phyloP scores from a whole-genome alignment of 2,797 vertebrate species.

The Percopsis omiscomaycus region DNA sequence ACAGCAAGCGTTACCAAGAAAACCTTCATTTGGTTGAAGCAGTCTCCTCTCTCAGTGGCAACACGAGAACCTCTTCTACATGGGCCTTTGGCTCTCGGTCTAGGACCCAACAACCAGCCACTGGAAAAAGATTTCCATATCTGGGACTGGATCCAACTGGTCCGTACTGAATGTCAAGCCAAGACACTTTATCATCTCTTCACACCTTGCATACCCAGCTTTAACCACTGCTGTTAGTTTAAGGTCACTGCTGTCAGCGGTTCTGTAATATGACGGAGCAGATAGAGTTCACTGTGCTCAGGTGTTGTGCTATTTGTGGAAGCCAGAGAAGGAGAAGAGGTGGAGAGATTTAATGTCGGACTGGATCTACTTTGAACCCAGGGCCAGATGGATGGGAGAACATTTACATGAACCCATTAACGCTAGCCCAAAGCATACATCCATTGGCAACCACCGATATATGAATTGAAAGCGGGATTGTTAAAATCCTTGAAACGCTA shows the following conservation, averaged over 20 bases:
- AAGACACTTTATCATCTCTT: constrained; percentile 50
- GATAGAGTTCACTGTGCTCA: constrained; percentile 44
- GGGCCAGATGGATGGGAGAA: too few species aligned
- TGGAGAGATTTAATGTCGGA: too few species aligned
- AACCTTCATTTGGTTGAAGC: too few species aligned
- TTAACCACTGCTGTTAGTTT: constrained; percentile 49
- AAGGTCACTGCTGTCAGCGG: constrained; percentile 47
- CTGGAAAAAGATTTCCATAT: constrained; percentile 53
- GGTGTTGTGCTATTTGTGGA: constrained; percentile 30
- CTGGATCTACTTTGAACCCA: too few species aligned
- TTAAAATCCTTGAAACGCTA: too few species aligned
- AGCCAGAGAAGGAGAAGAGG: not conserved
- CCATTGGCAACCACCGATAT: too few species aligned
- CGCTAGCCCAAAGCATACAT: too few species aligned
- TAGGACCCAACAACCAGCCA: not conserved
- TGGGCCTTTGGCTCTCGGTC: constrained; percentile 26
- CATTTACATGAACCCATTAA: too few species aligned
- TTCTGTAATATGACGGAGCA: constrained; percentile 10
- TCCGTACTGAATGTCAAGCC: constrained; percentile 49
- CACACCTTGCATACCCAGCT: constrained; percentile 58
- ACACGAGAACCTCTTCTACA: constrained; percentile 22
- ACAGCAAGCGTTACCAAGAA: too few species aligned
- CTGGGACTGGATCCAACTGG: constrained; percentile 59
- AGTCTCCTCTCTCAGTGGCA: constrained; percentile 29
- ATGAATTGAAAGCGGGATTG: too few species aligned